Evolutionary conservation across 2,797 vertebrate genomes (phyloP), one percentile per base, ranked within the genome.

Genomic region (Acanthurus tractus): DNA sequence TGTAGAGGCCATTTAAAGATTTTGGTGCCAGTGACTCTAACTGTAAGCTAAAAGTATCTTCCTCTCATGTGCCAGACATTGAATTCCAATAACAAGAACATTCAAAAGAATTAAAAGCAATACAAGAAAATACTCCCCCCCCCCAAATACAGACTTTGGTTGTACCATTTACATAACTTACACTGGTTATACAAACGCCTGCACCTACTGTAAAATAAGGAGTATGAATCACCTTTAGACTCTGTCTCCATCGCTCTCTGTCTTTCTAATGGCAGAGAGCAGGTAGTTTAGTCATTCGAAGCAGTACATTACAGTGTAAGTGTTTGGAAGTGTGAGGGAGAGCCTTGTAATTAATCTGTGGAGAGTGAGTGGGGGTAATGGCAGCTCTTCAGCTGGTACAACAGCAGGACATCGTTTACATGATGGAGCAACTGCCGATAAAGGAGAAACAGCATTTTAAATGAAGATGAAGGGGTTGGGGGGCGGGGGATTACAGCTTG

Each of bases 151-250:
- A 66, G 20, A 0, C 53, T 59, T 49, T 23, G 0, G 2, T 63
- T 38, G 70, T 46, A 34, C 17, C 40, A 69, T 81, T 73, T 79
- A 81, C 70, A 58, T 81, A 75, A 56, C 36, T 81, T 79, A 76
- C 36, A 76, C 23, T 49, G 65, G 54, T 76, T 83, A 49, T 52
- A 79, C 63, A 76, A 80, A 75, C 73, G 65, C 57, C 71, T 75
- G 17, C 10, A 3, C 25, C 0, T 45, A 55, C 57, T 48, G 63
- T 83, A 75, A 70, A 64, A 79, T 61, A 82, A 72, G 76, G 63
- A 69, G 34, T n/a, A 77, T 75, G 63, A 79, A 72, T 85, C 78
- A 77, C 63, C 73, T 78, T 64, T 84, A 54, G 22, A 70, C 36
- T 70, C 23, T 0, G 3, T 69, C 61, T 72, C 56, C n/a, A 48